Conservation (phyloP, 1,140 invertebrate genomes). For the Drosophila eugracilis region DNA sequence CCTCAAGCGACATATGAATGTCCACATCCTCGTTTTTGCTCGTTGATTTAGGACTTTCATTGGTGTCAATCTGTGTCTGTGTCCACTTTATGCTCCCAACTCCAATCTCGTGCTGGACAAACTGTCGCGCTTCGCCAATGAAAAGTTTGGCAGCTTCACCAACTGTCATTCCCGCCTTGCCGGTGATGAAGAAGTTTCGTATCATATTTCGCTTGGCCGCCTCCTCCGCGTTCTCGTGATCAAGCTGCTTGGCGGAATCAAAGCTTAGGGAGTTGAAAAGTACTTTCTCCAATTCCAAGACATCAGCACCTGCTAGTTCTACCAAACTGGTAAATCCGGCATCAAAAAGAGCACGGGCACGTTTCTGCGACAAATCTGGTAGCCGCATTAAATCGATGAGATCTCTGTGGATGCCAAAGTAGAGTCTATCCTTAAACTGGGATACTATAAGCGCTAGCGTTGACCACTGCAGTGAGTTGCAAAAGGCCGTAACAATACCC, state of each 20-base stretch:
- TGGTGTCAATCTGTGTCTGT: constrained; percentile 8
- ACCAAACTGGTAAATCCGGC: constrained; percentile 92
- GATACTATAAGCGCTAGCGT: constrained; percentile 95
- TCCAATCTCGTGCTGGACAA: constrained; percentile 88
- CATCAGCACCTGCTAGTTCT: constrained; percentile 90
- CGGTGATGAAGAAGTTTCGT: constrained; percentile 92
- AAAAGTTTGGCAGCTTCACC: constrained; percentile 92
- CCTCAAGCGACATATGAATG: constrained; percentile 53
- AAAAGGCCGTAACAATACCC: constrained; percentile 95
- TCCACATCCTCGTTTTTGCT: constrained; percentile 2
- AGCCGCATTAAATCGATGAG: constrained; percentile 96
- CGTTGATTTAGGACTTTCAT: neutral
- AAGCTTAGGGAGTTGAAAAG: constrained; percentile 93
- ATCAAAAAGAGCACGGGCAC: constrained; percentile 94
- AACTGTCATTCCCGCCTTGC: constrained; percentile 91
- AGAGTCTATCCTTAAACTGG: constrained; percentile 96
- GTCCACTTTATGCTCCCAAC: constrained; percentile 87
- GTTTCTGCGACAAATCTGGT: constrained; percentile 92
- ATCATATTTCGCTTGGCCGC: constrained; percentile 88
- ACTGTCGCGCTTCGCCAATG: constrained; percentile 91
- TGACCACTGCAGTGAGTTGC: constrained; percentile 96
- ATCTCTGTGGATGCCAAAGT: constrained; percentile 97
- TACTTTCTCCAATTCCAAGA: constrained; percentile 90
- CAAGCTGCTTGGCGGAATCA: constrained; percentile 90
- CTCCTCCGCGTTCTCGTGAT: constrained; percentile 90